phyloP scores from a whole-genome alignment of 2,888 invertebrate genomes.

The Hydroisotoma schaefferi region DNA sequence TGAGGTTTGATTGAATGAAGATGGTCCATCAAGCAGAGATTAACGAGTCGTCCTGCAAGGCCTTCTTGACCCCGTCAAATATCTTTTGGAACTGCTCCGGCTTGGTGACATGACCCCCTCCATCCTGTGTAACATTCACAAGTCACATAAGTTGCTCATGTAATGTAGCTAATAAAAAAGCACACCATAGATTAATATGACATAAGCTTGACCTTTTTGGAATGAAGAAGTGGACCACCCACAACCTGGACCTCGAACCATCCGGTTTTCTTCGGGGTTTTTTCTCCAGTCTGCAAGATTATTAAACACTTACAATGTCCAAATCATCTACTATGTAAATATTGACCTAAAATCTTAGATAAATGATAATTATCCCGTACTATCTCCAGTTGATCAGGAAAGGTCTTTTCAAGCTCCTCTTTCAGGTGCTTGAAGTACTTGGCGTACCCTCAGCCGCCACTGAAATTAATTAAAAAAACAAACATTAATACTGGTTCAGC shows the following conservation, averaged over 20 bases:
- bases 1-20: not conserved
- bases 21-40: no score
- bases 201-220: slow-evolving; percentile 32
- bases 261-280: slow-evolving; percentile 30
- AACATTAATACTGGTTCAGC: no score
- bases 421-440: slow-evolving; percentile 27
- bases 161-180: no score
- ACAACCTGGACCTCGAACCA: slow-evolving; percentile 37
- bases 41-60: slow-evolving; percentile 17
- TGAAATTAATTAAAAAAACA: slow-evolving; percentile 18
- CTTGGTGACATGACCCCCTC: slow-evolving; percentile 34
- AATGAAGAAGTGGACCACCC: slow-evolving; percentile 33
- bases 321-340: not conserved
- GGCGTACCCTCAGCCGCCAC: slow-evolving; percentile 46
- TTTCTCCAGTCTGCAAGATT: slow-evolving; percentile 30
- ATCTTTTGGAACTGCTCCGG: slow-evolving; percentile 33
- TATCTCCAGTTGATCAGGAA: slow-evolving; percentile 35
- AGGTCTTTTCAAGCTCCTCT: slow-evolving; percentile 42
- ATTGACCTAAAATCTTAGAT: not conserved
- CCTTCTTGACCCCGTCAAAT: slow-evolving; percentile 22
- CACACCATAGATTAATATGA: not conserved
- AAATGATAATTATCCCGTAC: slow-evolving; percentile 20
- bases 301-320: not conserved
- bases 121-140: slow-evolving; percentile 17
- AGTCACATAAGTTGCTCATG: not conserved